phyloP scores from a whole-genome alignment of 1,140 invertebrate species.

The Pristionchus pacificus region DNA sequence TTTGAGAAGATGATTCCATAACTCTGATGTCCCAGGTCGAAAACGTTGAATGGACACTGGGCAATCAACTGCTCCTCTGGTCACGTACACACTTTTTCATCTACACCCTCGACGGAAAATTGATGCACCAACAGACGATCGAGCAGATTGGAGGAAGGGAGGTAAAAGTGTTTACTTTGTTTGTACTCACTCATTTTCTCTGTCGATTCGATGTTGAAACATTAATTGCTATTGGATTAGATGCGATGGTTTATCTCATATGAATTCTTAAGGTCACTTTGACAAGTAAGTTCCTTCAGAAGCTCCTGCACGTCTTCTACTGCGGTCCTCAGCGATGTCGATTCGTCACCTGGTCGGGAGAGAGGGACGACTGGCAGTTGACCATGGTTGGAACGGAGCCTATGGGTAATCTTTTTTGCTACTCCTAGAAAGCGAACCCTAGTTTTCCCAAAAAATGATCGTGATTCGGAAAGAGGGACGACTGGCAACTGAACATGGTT shows the following conservation, averaged over 20 bases:
- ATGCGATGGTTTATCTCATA: no score
- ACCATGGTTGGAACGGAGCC: constrained; percentile 32
- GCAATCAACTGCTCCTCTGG: constrained; percentile 40
- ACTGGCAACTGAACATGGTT: constrained; percentile 37
- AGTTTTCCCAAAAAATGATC: no score
- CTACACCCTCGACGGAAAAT: constrained; percentile 41
- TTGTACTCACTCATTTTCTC: no score
- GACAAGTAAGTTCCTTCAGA: no score
- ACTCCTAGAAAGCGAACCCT: no score
- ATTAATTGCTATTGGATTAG: no score
- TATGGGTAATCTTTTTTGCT: no score
- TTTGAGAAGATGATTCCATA: no score
- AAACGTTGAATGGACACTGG: constrained; percentile 35
- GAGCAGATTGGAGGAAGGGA: constrained; percentile 17
- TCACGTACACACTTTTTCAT: constrained; percentile 40
- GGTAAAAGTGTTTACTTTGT: constrained; percentile 23
- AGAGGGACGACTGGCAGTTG: constrained; percentile 44
- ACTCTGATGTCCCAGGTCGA: constrained; percentile 24
- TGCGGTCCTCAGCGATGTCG: constrained; percentile 18
- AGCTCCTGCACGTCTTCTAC: constrained; percentile 42
- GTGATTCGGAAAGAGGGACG: constrained; percentile 43
- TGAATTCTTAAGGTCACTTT: no score
- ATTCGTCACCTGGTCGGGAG: constrained; percentile 38
- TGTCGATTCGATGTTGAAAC: no score
- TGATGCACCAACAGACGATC: constrained; percentile 26